Conservation (phyloP, 2,888 invertebrate species). For the Scaptomyza cyrtandrae region DNA sequence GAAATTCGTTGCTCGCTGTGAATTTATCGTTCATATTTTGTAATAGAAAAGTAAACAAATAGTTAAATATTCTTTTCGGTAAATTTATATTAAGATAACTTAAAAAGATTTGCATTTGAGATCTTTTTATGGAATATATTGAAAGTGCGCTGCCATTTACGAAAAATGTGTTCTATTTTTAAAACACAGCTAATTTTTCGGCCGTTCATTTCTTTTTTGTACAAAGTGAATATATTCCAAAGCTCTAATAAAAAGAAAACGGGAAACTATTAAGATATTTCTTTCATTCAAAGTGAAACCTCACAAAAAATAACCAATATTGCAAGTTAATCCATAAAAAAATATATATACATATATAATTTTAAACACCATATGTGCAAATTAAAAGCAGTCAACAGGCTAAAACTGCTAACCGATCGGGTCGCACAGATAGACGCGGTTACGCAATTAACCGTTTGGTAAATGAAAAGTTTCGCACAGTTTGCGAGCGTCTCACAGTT, state of each 20-base stretch:
- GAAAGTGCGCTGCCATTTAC: constrained; percentile 74
- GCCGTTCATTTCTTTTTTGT: constrained; percentile 37
- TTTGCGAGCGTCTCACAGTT: too few species aligned
- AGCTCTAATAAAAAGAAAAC: constrained; percentile 40
- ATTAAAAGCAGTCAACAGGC: constrained; percentile 24
- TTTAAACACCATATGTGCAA: constrained; percentile 10
- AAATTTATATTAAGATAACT: constrained; percentile 29
- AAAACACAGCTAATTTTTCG: constrained; percentile 82
- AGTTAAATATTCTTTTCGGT: constrained; percentile 25
- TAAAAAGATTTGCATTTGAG: constrained; percentile 56
- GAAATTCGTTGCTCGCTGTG: constrained; percentile 36
- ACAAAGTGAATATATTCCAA: constrained; percentile 73
- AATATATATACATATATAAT: not conserved
- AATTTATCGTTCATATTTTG: constrained; percentile 27
- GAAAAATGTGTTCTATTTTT: constrained; percentile 81
- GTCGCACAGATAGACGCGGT: constrained; percentile 35
- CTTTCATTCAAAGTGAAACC: constrained; percentile 1
- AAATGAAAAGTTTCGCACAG: constrained; percentile 59
- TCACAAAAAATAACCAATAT: not conserved
- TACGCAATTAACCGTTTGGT: constrained; percentile 69
- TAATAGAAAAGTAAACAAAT: constrained; percentile 71
- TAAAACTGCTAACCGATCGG: constrained; percentile 9
- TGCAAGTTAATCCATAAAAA: constrained; percentile 2
- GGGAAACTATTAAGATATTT: constrained; percentile 7
- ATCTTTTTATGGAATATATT: constrained; percentile 41